Conservation (phyloP, 53 echinoderm and acorn worm genomes). For the Henricia sp. region DNA sequence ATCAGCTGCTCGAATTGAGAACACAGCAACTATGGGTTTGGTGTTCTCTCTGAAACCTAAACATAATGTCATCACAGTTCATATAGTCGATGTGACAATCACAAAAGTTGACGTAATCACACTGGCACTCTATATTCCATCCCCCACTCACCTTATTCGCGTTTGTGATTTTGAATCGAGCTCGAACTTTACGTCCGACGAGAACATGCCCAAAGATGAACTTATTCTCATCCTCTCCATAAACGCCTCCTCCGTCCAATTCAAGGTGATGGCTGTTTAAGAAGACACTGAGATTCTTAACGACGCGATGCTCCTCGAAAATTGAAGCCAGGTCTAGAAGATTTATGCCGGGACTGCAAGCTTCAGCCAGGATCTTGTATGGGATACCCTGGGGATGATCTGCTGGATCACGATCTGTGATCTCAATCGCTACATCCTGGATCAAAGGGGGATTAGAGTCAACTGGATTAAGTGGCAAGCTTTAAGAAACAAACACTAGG, state of each 20-base stretch:
- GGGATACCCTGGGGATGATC: conserved; percentile 98
- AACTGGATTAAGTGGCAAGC: no score
- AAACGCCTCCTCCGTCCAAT: conserved; percentile 96
- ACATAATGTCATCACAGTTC: no score
- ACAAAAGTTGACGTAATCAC: no score
- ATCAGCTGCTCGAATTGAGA: no score
- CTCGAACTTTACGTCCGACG: conserved; percentile 90
- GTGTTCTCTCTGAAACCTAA: no score
- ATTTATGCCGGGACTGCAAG: conserved; percentile 97
- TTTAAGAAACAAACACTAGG: no score
- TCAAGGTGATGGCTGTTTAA: conserved; percentile 95
- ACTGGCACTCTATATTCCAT: no score
- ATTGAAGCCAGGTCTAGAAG: conserved; percentile 87
- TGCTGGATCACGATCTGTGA: conserved; percentile 92
- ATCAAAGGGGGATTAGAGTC: no score
- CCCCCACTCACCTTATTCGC: conserved; percentile 77
- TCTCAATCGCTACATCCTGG: conserved; percentile 96
- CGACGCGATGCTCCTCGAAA: conserved; percentile 98
- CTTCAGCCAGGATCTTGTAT: conserved; percentile 98
- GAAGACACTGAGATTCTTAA: conserved; percentile 97
- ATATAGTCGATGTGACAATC: no score
- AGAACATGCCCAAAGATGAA: conserved; percentile 98
- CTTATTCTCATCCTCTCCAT: conserved; percentile 97
- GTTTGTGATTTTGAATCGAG: conserved; percentile 97
- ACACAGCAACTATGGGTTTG: no score